Percentiles rank a stretch among this genome's conserved stretches.
phyloP scores from a whole-genome alignment of 2,797 vertebrate genomes.

The Synaphobranchus kaupii region DNA sequence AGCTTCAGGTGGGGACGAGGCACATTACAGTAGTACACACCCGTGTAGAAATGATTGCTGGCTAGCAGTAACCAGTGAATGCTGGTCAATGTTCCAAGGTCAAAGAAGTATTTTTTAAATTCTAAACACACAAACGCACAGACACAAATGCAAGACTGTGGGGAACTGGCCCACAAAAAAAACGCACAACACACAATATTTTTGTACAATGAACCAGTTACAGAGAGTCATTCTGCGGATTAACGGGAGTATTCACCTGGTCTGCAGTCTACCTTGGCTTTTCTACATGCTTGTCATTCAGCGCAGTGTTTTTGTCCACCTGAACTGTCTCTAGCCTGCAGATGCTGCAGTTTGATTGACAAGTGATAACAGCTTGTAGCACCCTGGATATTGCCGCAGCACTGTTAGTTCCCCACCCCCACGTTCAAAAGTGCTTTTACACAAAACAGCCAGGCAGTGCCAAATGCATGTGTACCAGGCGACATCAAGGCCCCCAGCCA shows the following conservation, averaged over 20 bases:
- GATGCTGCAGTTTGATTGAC: slow-evolving; percentile 66
- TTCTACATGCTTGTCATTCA: slow-evolving; percentile 31
- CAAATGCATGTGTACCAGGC: neutral
- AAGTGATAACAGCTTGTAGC: slow-evolving; percentile 69
- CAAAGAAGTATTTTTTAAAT: neutral
- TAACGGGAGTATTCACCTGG: neutral
- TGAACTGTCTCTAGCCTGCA: slow-evolving; percentile 56
- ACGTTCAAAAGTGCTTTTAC: neutral
- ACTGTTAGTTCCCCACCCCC: slow-evolving; percentile 13
- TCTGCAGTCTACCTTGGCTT: neutral
- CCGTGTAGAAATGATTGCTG: neutral
- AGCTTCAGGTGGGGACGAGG: too few species aligned
- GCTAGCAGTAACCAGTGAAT: neutral
- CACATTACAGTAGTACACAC: too few species aligned
- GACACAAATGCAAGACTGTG: neutral
- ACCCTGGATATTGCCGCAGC: slow-evolving; percentile 57
- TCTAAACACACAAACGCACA: neutral
- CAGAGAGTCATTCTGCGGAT: neutral
- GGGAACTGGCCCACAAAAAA: neutral
- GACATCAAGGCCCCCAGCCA: neutral
- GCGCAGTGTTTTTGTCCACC: slow-evolving; percentile 15
- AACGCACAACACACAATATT: neutral
- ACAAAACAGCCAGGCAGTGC: neutral
- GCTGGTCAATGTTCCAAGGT: neutral
- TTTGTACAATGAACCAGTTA: neutral